Evolutionary conservation across 2,113 vertebrate species (phyloP), one percentile per base, ranked within the genome.

Genomic region (Corythoichthys intestinalis): DNA sequence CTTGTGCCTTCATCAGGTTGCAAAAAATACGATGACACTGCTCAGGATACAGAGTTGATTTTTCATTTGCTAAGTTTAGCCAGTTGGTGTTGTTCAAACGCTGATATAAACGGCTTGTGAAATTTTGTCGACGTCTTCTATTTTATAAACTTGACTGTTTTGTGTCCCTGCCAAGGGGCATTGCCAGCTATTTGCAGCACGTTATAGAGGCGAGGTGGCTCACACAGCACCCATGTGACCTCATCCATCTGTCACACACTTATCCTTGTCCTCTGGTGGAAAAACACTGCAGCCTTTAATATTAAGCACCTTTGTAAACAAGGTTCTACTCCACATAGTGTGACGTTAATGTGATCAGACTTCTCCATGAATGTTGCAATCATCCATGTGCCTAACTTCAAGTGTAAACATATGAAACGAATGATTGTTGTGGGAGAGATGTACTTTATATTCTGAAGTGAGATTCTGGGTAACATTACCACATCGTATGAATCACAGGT

Each of bases 201-300:
- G 78, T 69, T 67, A 72, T 64, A 73, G 67, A 83, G 76, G 85
- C 75, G 72, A 69, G 15, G 14, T 41, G 74, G 76, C 81, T 72
- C 71, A 77, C 41, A n/a, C 38, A 69, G 68, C 72, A 69, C 58
- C 52, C 82, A 67, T 70, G 71, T 91, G 84, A 88, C 83, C 85
- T 89, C 85, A 83, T 83, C 82, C 89, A 88, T 84, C 89, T 89
- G 86, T 77, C 87, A 80, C 75, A 79, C 74, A 67, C 81, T 80
- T 78, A 84, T 86, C 82, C 77, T 60, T 71, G 69, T 88, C 70
- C 75, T 78, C 41, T 39, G 52, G 67, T 88, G 89, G 88, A 91
- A 89, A 88, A 91, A 87, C 77, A 89, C 75, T 35, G 72, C 1
- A 15, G 20, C 35, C 37, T 46, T 60, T 35, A 61, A 34, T 34